Conservation (phyloP, 2,888 invertebrate species). For the Dolichopus griseipennis region DNA sequence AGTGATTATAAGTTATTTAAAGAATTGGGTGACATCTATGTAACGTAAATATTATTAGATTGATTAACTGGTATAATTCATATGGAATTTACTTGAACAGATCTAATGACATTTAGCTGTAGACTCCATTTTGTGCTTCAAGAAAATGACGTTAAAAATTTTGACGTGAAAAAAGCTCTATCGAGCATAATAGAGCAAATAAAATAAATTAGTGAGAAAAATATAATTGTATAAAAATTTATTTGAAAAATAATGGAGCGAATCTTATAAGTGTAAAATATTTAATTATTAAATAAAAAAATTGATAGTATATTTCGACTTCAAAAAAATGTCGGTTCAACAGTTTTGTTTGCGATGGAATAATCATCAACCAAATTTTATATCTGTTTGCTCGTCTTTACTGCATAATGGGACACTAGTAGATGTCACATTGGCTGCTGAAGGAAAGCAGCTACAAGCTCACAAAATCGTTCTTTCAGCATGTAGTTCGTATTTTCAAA, state of each 20-base stretch:
- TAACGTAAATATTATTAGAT: no score
- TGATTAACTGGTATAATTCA: no score
- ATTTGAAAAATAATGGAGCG: background rate
- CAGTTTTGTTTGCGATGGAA: slow-evolving; percentile 83
- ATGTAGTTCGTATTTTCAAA: slow-evolving; percentile 89
- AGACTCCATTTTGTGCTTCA: background rate
- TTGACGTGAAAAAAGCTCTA: slow-evolving; percentile 6
- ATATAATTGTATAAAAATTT: background rate
- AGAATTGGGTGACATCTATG: no score
- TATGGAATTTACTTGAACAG: no score
- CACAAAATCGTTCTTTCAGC: slow-evolving; percentile 86
- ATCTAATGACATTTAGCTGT: background rate
- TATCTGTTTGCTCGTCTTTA: slow-evolving; percentile 77
- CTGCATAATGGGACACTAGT: slow-evolving; percentile 76
- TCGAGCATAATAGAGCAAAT: slow-evolving; percentile 1
- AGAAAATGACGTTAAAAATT: slow-evolving; percentile 2
- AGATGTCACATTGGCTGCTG: slow-evolving; percentile 85
- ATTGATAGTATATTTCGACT: background rate
- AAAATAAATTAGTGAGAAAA: background rate
- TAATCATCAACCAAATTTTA: slow-evolving; percentile 88
- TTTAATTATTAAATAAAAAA: background rate
- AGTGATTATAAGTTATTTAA: no score
- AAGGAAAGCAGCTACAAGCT: slow-evolving; percentile 77
- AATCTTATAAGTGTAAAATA: background rate
- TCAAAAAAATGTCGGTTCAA: slow-evolving; percentile 53